Conservation (phyloP, 2,888 invertebrate species). For the Lepidochrysops patricia region DNA sequence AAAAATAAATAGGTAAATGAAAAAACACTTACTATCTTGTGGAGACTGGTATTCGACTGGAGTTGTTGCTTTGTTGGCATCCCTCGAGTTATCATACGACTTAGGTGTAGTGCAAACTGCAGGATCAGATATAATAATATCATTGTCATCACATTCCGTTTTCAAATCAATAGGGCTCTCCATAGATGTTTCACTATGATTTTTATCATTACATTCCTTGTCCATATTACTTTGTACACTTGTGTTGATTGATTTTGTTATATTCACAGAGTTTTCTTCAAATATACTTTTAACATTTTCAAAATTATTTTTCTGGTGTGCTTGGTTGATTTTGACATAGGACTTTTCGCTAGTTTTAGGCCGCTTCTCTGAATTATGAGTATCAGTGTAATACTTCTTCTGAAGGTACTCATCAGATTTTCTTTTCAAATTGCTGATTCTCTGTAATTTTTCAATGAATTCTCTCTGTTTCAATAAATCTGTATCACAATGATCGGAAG, state of each 20-base stretch:
- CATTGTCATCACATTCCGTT: conserved; percentile 66
- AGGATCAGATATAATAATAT: conserved; percentile 61
- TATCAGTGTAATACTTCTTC: conserved; percentile 56
- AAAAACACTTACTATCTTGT: conserved; percentile 61
- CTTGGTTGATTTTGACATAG: conserved; percentile 41
- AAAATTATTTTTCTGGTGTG: conserved; percentile 41
- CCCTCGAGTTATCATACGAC: conserved; percentile 47
- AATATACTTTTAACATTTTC: conserved; percentile 52
- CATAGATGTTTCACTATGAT: conserved; percentile 36
- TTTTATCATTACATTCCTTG: conserved; percentile 42
- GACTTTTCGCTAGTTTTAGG: conserved; percentile 56
- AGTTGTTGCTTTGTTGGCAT: conserved; percentile 48
- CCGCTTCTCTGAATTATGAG: conserved; percentile 53
- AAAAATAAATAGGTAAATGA: conserved; percentile 3
- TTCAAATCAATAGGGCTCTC: conserved; percentile 51
- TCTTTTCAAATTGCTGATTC: conserved; percentile 58
- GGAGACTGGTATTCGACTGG: conserved; percentile 56
- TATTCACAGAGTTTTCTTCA: conserved; percentile 52
- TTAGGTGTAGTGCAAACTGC: conserved; percentile 57
- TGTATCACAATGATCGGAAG: conserved; percentile 42
- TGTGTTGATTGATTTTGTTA: conserved; percentile 43
- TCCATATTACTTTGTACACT: conserved; percentile 35
- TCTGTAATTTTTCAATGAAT: conserved; percentile 62
- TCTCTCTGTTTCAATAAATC: conserved; percentile 56
- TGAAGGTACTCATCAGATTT: conserved; percentile 66